Evolutionary conservation across 2,888 invertebrate species (phyloP), one percentile per base, ranked within the genome.

Genomic region (Dilophus febrilis): DNA sequence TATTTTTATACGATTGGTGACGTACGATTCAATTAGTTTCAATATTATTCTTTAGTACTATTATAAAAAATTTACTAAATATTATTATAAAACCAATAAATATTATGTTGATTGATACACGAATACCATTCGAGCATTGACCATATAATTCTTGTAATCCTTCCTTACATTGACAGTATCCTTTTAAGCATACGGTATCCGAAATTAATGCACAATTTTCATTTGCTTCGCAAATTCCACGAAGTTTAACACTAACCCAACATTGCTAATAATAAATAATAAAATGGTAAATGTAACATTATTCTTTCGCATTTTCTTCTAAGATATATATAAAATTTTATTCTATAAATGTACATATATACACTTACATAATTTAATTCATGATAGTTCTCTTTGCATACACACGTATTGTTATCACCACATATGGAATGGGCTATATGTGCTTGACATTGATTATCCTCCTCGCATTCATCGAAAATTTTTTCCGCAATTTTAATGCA

Each of bases 401-500:
- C 38, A 31, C 48, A 48, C 22, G 41, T 42, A 22, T 40, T 40
- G 37, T 44, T 45, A 41, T 46, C 38, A 42, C 48, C 41, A 44
- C 48, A 48, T 32, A 38, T 40, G 19, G 47, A 44, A 39, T 46
- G 35, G 6, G 44, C 36, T 29, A 48, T 41, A 22, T 42, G 31
- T 27, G 42, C 44, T 8, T 40, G 38, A 35, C 48, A 48, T 45
- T 48, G 48, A 16, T 37, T 38, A 38, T 48, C 44, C 41, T 47
- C 48, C 16, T 43, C 42, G 35, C 48, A 48, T 4, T 28, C 22
- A 34, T 47, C 47, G 19, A 42, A 38, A 7, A 48, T 26, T 31
- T 45, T 38, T 12, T 37, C 39, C 3, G 45, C 44, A 40, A 45
- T 42, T 46, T 51, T 57, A 36, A 61, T 45, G 45, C 62, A 63